These are phyloP conservation scores for Erinaceus europaeus DNA, from an alignment of 2,113 vertebrate genomes.

Conservation along the genomic window DNA sequence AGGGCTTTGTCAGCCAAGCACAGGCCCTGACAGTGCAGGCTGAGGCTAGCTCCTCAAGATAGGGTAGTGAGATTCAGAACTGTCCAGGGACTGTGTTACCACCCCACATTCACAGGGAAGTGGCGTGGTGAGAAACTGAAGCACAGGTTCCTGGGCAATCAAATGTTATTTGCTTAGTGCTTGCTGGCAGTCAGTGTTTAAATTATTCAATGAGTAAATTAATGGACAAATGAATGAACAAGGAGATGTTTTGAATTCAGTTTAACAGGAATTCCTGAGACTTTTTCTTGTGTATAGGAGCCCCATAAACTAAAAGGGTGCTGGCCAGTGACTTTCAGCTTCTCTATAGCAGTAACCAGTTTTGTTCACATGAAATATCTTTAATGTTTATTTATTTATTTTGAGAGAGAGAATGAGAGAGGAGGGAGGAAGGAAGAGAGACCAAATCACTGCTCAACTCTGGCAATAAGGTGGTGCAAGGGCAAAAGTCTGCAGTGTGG, in stretches of 20 bases:
- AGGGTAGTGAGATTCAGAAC: not conserved
- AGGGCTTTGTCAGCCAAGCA: not conserved
- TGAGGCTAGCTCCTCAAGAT: not conserved
- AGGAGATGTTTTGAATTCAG: not conserved
- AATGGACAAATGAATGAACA: not conserved
- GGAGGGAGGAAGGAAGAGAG: too few species aligned
- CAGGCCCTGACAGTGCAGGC: not conserved
- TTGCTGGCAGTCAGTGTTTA: not conserved
- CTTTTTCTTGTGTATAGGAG: not conserved
- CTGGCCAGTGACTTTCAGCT: not conserved
- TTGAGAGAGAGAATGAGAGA: too few species aligned
- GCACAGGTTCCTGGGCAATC: not conserved
- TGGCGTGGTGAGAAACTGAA: not conserved
- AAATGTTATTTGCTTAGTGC: not conserved
- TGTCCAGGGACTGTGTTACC: not conserved
- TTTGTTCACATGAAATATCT: not conserved
- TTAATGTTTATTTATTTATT: too few species aligned
- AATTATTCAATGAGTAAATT: not conserved
- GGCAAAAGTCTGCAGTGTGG: too few species aligned
- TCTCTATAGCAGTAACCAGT: not conserved
- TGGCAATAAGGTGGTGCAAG: too few species aligned
- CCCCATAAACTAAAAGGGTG: not conserved
- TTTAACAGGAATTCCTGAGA: too few species aligned
- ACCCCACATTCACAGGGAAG: not conserved
- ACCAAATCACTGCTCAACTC: too few species aligned